A percentile compares a stretch with the other conserved stretches of the same genome.
phyloP scores from a whole-genome alignment of 2,888 invertebrate species.

The Drosophila cracens region DNA sequence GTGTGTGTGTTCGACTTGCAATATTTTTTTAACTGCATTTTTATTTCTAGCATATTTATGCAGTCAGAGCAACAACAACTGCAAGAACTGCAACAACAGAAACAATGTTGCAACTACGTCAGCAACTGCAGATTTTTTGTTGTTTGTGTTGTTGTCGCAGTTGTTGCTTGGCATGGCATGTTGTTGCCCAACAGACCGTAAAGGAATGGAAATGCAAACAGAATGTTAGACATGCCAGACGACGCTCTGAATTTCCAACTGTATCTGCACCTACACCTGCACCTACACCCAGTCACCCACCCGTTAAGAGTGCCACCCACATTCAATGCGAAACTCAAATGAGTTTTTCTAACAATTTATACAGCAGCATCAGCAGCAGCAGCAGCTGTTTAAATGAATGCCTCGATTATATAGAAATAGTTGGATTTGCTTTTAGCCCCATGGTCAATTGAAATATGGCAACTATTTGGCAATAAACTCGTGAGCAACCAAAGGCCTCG shows the following conservation, averaged over 20 bases:
- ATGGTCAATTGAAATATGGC: slow-evolving; percentile 44
- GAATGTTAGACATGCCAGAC: slow-evolving; percentile 65
- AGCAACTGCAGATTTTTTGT: slow-evolving; percentile 45
- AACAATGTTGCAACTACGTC: slow-evolving; percentile 56
- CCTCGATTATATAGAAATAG: slow-evolving; percentile 61
- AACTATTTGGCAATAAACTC: slow-evolving; percentile 54
- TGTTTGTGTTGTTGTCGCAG: neutral
- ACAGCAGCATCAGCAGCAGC: slow-evolving; percentile 2
- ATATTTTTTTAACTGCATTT: slow-evolving; percentile 70
- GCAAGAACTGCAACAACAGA: slow-evolving; percentile 2
- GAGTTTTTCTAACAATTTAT: slow-evolving; percentile 14
- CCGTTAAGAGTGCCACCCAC: neutral
- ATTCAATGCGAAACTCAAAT: slow-evolving; percentile 26
- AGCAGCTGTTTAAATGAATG: slow-evolving; percentile 52
- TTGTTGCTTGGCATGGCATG: slow-evolving; percentile 43
- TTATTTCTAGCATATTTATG: slow-evolving; percentile 73
- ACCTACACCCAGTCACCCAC: neutral
- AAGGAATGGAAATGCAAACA: slow-evolving; percentile 71
- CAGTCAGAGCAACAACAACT: slow-evolving; percentile 39
- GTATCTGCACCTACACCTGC: slow-evolving; percentile 42
- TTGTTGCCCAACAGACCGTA: slow-evolving; percentile 65
- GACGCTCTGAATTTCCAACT: slow-evolving; percentile 54
- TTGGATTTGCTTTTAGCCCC: slow-evolving; percentile 49
- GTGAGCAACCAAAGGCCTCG: slow-evolving; percentile 26
- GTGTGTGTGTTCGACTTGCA: slow-evolving; percentile 23